Base-by-base conservation (phyloP, 2,797 vertebrate species). In the Micromesistius poutassou region DNA sequence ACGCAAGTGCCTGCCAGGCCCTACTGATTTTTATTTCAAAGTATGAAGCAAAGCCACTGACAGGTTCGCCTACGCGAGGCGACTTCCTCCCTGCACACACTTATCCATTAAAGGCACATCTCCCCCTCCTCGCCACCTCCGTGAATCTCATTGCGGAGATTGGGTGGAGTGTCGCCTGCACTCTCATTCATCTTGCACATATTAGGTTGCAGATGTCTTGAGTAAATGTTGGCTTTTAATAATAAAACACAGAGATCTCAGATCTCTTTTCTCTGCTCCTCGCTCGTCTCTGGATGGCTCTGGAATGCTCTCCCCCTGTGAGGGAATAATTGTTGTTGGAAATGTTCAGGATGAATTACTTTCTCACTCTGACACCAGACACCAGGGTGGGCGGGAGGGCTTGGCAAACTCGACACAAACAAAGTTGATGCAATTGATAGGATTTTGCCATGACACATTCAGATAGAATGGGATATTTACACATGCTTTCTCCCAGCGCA, bases 211-310 rank as follows among this genome's bases (percentile, higher is more conserved):
- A 88, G 91, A 91, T 91, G 86, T 91, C 88, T 84, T 71, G 81
- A 91, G 83, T 87, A 89, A 91, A 89, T 89, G 86, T 90, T 91
- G 87, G 87, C 85, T 91, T 92, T 93, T 89, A 89, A 92, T 89
- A 92, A 91, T 87, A 89, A 91, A 90, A 87, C 84, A 85, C 74
- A 88, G 85, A 87, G 75, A 78, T 82, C 88, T 89, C 72, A 85
- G 89, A 90, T 89, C 86, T 79, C 71, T 78, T 80, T 82, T 87
- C 73, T 66, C 84, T 5, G 5, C 50, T 55, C 50, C 16, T 88
- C 88, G 87, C 78, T 74, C 30, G n/a, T 73, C 25, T 40, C 22
- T 83, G 87, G 89, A 86, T 92, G 91, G 91, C 90, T 91, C 88
- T 88, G 84, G 82, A 90, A 78, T n/a, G 81, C 77, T 79, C 70